These are phyloP conservation scores for Blastobasis lacticolella DNA, from an alignment of 2,888 invertebrate species.

Conservation along the genomic window DNA sequence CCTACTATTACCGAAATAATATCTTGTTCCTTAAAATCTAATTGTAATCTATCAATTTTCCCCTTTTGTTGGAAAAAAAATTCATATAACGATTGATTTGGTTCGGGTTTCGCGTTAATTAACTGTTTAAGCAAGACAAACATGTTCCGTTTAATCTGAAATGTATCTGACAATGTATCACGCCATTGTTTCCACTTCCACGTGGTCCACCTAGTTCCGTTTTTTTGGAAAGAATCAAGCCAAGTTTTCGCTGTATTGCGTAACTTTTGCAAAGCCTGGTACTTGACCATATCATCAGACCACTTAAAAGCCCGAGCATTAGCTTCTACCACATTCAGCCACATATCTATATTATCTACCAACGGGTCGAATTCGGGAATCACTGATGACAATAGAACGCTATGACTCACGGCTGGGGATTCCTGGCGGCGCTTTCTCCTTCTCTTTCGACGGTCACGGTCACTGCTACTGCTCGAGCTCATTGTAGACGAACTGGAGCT, in stretches of 20 bases:
- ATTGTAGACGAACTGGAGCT: too few species aligned
- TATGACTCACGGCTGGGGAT: slow-evolving; percentile 12
- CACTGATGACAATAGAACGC: slow-evolving; percentile 11
- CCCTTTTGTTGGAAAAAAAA: slow-evolving; percentile 18
- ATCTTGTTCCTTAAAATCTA: slow-evolving; percentile 17
- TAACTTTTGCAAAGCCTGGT: slow-evolving; percentile 20
- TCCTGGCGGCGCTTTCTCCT: neutral
- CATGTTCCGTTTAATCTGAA: slow-evolving; percentile 17
- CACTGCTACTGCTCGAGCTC: too few species aligned
- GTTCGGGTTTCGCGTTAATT: slow-evolving; percentile 8
- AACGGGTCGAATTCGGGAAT: slow-evolving; percentile 18
- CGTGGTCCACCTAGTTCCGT: slow-evolving; percentile 18
- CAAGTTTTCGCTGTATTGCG: slow-evolving; percentile 21
- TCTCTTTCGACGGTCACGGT: neutral
- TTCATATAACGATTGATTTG: slow-evolving; percentile 17
- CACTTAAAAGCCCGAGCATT: slow-evolving; percentile 20
- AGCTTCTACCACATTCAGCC: slow-evolving; percentile 21
- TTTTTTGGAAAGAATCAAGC: slow-evolving; percentile 18
- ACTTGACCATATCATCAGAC: slow-evolving; percentile 17
- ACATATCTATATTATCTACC: slow-evolving; percentile 14
- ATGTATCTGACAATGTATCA: slow-evolving; percentile 15
- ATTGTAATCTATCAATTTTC: slow-evolving; percentile 16
- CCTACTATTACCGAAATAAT: slow-evolving; percentile 20
- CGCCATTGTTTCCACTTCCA: slow-evolving; percentile 24
- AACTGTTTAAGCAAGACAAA: slow-evolving; percentile 13